Evolutionary conservation across 2,113 vertebrate genomes (phyloP).

Genomic region (Spheniscus mendiculus): DNA sequence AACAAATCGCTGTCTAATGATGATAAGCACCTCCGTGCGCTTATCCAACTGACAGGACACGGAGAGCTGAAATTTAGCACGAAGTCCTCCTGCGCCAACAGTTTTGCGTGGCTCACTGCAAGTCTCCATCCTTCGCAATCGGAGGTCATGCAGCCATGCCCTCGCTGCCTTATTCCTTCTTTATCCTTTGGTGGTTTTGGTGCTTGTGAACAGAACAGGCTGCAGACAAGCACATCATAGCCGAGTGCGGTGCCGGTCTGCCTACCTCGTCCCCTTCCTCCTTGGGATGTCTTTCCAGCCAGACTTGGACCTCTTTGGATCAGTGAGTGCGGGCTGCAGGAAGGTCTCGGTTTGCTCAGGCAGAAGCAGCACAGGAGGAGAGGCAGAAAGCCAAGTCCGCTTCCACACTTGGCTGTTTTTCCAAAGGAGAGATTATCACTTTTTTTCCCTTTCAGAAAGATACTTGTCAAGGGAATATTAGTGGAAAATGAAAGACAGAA

Average conservation of each 20-base stretch:
- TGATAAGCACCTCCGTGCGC: background rate
- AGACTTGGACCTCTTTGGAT: background rate
- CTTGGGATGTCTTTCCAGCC: background rate
- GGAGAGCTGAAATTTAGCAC: background rate
- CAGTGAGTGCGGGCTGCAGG: background rate
- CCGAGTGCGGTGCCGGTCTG: background rate
- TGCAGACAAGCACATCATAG: background rate
- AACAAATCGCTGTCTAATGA: background rate
- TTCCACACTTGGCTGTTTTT: slow-evolving; percentile 20
- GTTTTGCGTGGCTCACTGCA: background rate
- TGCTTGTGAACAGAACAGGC: background rate
- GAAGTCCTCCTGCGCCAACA: background rate
- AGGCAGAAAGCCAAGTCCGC: background rate
- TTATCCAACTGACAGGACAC: background rate
- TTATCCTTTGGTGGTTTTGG: background rate
- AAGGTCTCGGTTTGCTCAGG: background rate
- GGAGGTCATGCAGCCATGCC: background rate
- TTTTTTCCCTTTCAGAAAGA: slow-evolving; percentile 9
- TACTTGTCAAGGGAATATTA: slow-evolving; percentile 22
- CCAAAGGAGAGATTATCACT: background rate
- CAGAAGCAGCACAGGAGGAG: background rate
- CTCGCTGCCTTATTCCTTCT: background rate
- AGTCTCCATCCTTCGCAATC: background rate
- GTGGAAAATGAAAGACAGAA: slow-evolving; percentile 28
- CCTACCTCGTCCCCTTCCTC: background rate